Percentiles rank a stretch among this genome's conserved stretches.
Conservation (phyloP, 2,113 vertebrate genomes). For the Silurus asotus region DNA sequence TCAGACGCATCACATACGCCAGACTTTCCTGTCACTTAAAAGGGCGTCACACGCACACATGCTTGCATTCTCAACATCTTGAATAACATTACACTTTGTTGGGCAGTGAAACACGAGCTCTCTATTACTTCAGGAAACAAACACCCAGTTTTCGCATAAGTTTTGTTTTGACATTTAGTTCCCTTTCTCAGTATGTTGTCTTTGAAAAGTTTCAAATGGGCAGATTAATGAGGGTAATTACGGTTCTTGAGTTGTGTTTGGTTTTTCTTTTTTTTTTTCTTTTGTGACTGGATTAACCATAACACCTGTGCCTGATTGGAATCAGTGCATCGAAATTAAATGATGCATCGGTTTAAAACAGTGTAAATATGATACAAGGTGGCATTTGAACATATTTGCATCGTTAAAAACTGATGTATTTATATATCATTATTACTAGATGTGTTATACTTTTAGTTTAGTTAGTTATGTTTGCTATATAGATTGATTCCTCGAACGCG, state of each 20-base stretch:
- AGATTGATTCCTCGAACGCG: too few relatives aligned
- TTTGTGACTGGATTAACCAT: neutral
- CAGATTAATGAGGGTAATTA: neutral
- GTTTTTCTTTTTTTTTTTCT: neutral
- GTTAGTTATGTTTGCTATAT: too few relatives aligned
- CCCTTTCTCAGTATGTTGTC: neutral
- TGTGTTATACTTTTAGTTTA: too few relatives aligned
- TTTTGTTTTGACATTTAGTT: neutral
- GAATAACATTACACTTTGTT: constrained; percentile 13
- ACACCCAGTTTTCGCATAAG: neutral
- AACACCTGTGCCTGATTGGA: neutral
- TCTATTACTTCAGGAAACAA: neutral
- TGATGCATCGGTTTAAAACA: too few relatives aligned
- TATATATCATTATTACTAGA: too few relatives aligned
- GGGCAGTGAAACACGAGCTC: neutral
- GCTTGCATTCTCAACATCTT: neutral
- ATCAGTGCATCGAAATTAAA: too few relatives aligned
- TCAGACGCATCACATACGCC: neutral
- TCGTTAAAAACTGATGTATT: too few relatives aligned
- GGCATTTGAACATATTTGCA: too few relatives aligned
- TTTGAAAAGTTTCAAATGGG: neutral
- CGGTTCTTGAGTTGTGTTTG: neutral
- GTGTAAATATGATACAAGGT: too few relatives aligned
- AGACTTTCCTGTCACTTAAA: neutral
- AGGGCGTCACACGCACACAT: neutral